Evolutionary conservation across 2,113 vertebrate genomes (phyloP).

Genomic region (Circaetus cinerascens): DNA sequence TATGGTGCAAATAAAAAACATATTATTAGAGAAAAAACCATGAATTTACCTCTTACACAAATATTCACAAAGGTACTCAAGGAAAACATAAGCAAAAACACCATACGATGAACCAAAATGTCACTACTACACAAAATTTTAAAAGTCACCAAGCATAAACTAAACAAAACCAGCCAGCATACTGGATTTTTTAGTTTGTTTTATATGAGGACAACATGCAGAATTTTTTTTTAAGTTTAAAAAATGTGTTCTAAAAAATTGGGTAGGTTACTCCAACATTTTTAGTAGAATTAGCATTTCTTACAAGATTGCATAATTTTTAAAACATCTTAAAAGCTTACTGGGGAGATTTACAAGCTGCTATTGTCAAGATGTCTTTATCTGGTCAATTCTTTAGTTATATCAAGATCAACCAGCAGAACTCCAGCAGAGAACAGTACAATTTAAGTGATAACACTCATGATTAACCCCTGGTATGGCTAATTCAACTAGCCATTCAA

Average conservation of each 20-base stretch:
- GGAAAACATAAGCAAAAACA: not conserved
- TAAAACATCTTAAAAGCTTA: not conserved
- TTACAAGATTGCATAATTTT: not conserved
- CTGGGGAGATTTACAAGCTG: not conserved
- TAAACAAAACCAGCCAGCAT: not conserved
- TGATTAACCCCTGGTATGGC: not conserved
- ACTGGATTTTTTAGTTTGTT: not conserved
- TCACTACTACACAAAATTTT: not conserved
- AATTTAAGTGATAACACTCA: not conserved
- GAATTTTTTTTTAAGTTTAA: not conserved
- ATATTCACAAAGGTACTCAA: not conserved
- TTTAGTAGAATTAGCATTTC: not conserved
- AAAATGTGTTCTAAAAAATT: not conserved
- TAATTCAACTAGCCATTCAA: not conserved
- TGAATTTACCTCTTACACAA: not conserved
- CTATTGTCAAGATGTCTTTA: not conserved
- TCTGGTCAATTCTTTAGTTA: not conserved
- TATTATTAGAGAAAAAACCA: not conserved
- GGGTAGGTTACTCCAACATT: not conserved
- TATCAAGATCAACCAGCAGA: not conserved
- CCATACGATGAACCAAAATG: not conserved
- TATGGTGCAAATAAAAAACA: not conserved
- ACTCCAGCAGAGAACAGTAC: not conserved
- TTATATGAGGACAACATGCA: not conserved
- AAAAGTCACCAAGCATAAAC: not conserved